phyloP scores from a whole-genome alignment of 2,888 invertebrate species.

The Copidosoma aretas region DNA sequence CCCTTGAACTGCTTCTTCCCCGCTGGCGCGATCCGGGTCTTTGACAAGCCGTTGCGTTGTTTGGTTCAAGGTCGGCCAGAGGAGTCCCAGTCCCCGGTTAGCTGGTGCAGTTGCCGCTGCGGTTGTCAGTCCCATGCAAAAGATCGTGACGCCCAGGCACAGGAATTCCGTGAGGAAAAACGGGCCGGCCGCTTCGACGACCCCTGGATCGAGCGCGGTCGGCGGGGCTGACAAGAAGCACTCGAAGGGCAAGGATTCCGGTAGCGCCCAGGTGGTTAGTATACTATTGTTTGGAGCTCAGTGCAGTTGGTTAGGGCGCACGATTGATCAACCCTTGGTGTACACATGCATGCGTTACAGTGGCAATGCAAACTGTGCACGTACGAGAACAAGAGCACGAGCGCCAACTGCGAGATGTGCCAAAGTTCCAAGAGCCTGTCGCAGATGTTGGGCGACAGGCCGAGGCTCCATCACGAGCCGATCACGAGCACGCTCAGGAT shows the following conservation, averaged over 20 bases:
- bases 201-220: not conserved
- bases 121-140: slow-evolving; percentile 44
- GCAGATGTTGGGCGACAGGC: slow-evolving; percentile 53
- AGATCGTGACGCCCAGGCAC: slow-evolving; percentile 57
- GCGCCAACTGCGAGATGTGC: slow-evolving; percentile 78
- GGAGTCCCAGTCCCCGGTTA: slow-evolving; percentile 58
- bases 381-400: slow-evolving; percentile 74
- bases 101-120: slow-evolving; percentile 47
- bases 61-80: slow-evolving; percentile 47
- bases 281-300: not conserved
- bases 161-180: slow-evolving; percentile 59
- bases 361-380: slow-evolving; percentile 86
- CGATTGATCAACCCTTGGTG: too few relatives aligned
- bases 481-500: slow-evolving; percentile 62
- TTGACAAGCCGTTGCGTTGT: not conserved
- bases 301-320: too few relatives aligned
- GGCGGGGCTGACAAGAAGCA: slow-evolving; percentile 53
- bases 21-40: too few relatives aligned
- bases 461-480: slow-evolving; percentile 56
- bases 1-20: too few relatives aligned
- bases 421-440: slow-evolving; percentile 67
- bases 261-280: slow-evolving; percentile 49
- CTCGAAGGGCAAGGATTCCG: slow-evolving; percentile 52
- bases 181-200: slow-evolving; percentile 41
- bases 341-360: slow-evolving; percentile 35